phyloP scores from a whole-genome alignment of 2,797 vertebrate genomes.

The Decapterus maruadsi region DNA sequence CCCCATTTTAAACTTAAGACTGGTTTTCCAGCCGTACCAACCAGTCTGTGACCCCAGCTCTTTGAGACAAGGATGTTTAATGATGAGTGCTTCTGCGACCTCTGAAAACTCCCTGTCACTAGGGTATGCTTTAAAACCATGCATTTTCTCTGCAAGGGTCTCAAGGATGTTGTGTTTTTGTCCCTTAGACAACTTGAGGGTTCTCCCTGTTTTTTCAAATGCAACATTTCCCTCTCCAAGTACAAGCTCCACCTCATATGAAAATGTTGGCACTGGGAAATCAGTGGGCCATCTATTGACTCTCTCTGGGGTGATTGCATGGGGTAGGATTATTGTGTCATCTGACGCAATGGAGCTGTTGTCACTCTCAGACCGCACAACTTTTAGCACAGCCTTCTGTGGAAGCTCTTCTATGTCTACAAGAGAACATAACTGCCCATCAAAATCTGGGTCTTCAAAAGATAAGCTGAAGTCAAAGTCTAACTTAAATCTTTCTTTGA shows the following conservation, averaged over 20 bases:
- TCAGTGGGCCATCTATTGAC: slow-evolving; percentile 16
- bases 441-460: slow-evolving; percentile 24
- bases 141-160: slow-evolving; percentile 37
- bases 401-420: slow-evolving; percentile 25
- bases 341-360: slow-evolving; percentile 44
- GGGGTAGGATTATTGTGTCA: slow-evolving; percentile 44
- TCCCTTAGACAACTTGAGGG: slow-evolving; percentile 33
- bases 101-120: slow-evolving; percentile 29
- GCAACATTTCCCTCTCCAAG: slow-evolving; percentile 28
- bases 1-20: slow-evolving; percentile 13
- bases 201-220: slow-evolving; percentile 38
- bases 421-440: slow-evolving; percentile 30
- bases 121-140: slow-evolving; percentile 51
- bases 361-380: slow-evolving; percentile 37
- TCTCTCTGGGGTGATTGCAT: slow-evolving; percentile 43
- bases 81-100: neutral
- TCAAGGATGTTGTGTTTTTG: slow-evolving; percentile 59
- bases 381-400: slow-evolving; percentile 42
- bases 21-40: neutral
- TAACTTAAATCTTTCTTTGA: slow-evolving; percentile 36
- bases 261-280: slow-evolving; percentile 57
- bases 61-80: slow-evolving; percentile 5
- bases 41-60: neutral
- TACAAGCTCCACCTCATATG: slow-evolving; percentile 38
- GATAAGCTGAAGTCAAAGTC: slow-evolving; percentile 27